phyloP scores from a whole-genome alignment of 2,888 invertebrate species.

The Cephonodes hylas region DNA sequence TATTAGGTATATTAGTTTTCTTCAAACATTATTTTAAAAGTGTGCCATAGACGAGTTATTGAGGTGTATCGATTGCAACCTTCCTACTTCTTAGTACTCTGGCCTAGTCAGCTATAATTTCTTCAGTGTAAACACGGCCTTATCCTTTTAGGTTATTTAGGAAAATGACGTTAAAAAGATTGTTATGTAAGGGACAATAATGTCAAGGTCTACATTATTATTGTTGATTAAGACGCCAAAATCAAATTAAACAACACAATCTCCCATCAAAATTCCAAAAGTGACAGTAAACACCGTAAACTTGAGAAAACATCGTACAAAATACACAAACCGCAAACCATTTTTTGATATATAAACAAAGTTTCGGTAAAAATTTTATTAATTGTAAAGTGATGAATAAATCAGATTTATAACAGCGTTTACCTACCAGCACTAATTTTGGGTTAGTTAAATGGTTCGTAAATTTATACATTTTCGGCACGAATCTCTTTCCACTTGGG shows the following conservation, averaged over 20 bases:
- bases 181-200: conserved; percentile 75
- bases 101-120: neutral
- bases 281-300: conserved; percentile 14
- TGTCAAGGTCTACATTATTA: conserved; percentile 41
- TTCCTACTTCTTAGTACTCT: neutral
- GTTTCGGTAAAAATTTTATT: neutral
- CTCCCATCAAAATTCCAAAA: neutral
- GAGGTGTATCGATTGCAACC: neutral
- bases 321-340: conserved; percentile 4
- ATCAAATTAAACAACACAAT: neutral
- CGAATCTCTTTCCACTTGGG: conserved; percentile 61
- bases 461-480: conserved; percentile 78
- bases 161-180: conserved; percentile 60
- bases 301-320: conserved; percentile 35
- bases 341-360: neutral
- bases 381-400: neutral
- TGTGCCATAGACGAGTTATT: neutral
- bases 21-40: too few relatives aligned
- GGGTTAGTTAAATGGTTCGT: conserved; percentile 65
- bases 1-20: too few relatives aligned
- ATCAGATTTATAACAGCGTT: conserved; percentile 11
- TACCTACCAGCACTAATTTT: conserved; percentile 69
- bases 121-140: conserved; percentile 31
- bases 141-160: conserved; percentile 58
- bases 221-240: conserved; percentile 22